phyloP scores from a whole-genome alignment of 2,113 vertebrate genomes.

The Ramphastos sulfuratus region DNA sequence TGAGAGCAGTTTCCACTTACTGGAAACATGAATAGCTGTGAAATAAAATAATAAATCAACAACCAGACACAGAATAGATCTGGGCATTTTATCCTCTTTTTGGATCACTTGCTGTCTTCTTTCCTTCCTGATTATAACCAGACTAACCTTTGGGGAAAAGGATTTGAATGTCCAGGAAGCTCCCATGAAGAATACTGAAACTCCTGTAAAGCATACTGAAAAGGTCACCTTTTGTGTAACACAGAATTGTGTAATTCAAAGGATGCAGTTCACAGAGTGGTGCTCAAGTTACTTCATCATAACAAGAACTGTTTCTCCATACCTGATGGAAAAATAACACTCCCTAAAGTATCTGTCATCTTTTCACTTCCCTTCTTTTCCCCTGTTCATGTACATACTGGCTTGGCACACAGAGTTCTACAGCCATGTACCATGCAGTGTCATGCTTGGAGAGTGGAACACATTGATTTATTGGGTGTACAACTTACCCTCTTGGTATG shows the following conservation, averaged over 20 bases:
- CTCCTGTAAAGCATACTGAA: conserved; percentile 37
- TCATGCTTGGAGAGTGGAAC: neutral
- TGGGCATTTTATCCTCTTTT: neutral
- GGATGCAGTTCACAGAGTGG: neutral
- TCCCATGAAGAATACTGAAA: conserved; percentile 21
- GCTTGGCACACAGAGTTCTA: neutral
- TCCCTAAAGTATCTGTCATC: neutral
- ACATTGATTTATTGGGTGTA: neutral
- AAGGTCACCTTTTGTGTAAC: conserved; percentile 57
- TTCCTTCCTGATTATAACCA: conserved; percentile 43
- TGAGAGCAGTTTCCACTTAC: neutral
- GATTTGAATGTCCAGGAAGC: conserved; percentile 6
- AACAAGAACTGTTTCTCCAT: neutral
- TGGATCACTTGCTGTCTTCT: conserved; percentile 8
- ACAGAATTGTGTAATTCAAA: conserved; percentile 34
- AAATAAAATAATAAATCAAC: neutral
- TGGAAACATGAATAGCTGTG: neutral
- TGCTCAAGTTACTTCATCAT: neutral
- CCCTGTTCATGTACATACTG: fast-evolving
- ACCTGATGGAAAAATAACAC: neutral
- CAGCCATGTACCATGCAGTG: fast-evolving
- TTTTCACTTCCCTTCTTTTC: neutral
- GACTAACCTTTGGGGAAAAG: conserved; percentile 41
- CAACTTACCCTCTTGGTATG: neutral
- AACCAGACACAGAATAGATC: neutral